Percentiles rank a stretch among this genome's conserved stretches.
phyloP scores from a whole-genome alignment of 2,113 vertebrate species.

The Laticauda laticaudata region DNA sequence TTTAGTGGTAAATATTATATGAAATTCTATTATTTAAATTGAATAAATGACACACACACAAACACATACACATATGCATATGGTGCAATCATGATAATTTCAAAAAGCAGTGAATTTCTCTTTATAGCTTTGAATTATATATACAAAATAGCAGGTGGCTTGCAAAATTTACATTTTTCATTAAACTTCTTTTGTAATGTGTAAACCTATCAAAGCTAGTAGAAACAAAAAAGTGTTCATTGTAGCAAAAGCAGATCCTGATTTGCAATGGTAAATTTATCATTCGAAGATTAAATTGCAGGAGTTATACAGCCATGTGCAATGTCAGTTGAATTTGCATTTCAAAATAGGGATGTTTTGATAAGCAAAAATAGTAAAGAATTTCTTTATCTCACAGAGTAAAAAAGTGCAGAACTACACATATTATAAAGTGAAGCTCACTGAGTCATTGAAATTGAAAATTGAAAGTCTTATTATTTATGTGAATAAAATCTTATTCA shows the following conservation, averaged over 20 bases:
- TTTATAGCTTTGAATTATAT: conserved; percentile 16
- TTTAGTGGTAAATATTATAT: background rate
- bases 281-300: conserved; percentile 33
- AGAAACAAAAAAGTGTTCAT: conserved; percentile 5
- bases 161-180: conserved; percentile 32
- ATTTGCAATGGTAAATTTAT: conserved; percentile 34
- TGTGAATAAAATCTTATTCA: background rate
- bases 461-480: conserved; percentile 40
- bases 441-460: conserved; percentile 5
- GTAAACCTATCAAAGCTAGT: conserved; percentile 14
- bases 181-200: conserved; percentile 25
- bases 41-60: background rate
- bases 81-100: conserved; percentile 5
- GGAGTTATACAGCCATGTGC: background rate
- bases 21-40: background rate
- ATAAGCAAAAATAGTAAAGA: conserved; percentile 36
- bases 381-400: background rate
- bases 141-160: background rate
- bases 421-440: conserved; percentile 1
- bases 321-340: conserved; percentile 40
- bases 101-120: conserved; percentile 22
- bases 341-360: conserved; percentile 48
- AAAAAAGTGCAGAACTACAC: background rate
- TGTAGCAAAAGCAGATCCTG: background rate
- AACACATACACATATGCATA: background rate